Evolutionary conservation across 2,797 vertebrate species (phyloP).

Genomic region (Eurystomus glaucurus): DNA sequence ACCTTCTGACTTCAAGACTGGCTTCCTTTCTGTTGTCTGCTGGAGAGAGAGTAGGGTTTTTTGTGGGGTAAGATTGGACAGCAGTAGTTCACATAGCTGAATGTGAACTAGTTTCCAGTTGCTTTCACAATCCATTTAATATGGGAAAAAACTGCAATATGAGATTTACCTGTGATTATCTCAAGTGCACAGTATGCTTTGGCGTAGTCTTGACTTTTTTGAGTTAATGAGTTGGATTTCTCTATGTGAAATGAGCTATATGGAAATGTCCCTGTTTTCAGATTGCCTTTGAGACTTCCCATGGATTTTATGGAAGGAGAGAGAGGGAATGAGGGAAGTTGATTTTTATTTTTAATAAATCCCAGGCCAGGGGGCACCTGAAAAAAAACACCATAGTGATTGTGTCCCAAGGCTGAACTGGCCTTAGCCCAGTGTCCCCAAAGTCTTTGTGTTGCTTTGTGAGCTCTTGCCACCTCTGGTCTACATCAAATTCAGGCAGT

Average conservation of each 20-base stretch:
- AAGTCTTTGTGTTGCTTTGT: not conserved
- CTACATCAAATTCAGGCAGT: not conserved
- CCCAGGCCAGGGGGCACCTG: not conserved
- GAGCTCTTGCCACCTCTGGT: not conserved
- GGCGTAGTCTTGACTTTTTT: not conserved
- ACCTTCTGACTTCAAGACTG: not conserved
- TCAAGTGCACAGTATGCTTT: slow-evolving; percentile 3
- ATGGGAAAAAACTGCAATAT: not conserved
- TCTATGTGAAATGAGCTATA: slow-evolving; percentile 21
- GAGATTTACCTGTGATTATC: slow-evolving; percentile 36
- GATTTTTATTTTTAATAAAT: slow-evolving; percentile 24
- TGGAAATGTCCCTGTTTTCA: slow-evolving; percentile 22
- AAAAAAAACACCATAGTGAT: not conserved
- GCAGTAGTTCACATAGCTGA: not conserved
- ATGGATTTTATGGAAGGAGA: slow-evolving; percentile 31
- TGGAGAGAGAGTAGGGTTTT: not conserved
- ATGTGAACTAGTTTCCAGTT: slow-evolving; percentile 34
- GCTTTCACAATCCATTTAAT: slow-evolving; percentile 24
- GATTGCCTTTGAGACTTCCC: not conserved
- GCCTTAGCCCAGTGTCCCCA: not conserved
- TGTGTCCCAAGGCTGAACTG: not conserved
- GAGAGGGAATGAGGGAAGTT: not conserved
- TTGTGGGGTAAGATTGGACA: not conserved
- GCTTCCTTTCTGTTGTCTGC: not conserved
- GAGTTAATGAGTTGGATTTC: slow-evolving; percentile 31